A percentile compares a stretch with the other conserved stretches of the same genome.
These are phyloP conservation scores for Oostethus manadensis DNA, from an alignment of 2,113 vertebrate species.

Conservation along the genomic window DNA sequence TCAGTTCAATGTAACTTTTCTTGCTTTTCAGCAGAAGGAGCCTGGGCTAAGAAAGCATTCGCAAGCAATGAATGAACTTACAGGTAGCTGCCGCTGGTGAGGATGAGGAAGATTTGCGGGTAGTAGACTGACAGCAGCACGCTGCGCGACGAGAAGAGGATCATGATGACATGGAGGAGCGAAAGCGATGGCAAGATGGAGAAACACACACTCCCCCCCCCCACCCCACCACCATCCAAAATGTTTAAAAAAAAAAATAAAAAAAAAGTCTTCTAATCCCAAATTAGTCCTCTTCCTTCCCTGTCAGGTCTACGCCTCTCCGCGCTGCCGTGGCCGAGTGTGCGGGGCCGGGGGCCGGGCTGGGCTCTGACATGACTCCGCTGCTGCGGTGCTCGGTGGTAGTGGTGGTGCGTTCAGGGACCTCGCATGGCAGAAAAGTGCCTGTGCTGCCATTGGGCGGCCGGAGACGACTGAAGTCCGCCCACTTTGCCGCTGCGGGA, in stretches of 20 bases:
- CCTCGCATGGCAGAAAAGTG: constrained; percentile 81
- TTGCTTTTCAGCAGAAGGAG: background rate
- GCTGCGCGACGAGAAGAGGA: constrained; percentile 89
- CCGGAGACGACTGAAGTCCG: constrained; percentile 76
- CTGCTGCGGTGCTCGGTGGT: constrained; percentile 73
- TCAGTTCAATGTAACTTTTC: no score
- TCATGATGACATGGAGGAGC: constrained; percentile 81
- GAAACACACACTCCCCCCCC: background rate
- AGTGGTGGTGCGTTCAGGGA: constrained; percentile 82
- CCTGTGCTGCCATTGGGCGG: constrained; percentile 87
- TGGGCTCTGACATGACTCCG: constrained; percentile 82
- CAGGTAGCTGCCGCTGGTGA: constrained; percentile 95
- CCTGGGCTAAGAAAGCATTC: no score
- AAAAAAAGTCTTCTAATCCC: constrained; percentile 59
- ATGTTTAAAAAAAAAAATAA: background rate
- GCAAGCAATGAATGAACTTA: constrained; percentile 73
- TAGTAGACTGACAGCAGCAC: constrained; percentile 94
- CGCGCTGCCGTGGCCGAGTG: constrained; percentile 72
- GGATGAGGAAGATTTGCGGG: constrained; percentile 96
- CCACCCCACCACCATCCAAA: background rate
- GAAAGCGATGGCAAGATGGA: background rate
- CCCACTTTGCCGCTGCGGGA: constrained; percentile 78
- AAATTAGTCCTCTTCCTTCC: constrained; percentile 62
- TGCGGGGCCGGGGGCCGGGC: constrained; percentile 73
- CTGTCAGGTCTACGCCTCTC: constrained; percentile 72